Base-by-base conservation (phyloP, 2,888 invertebrate genomes). In the Stenoptilia bipunctidactyla region DNA sequence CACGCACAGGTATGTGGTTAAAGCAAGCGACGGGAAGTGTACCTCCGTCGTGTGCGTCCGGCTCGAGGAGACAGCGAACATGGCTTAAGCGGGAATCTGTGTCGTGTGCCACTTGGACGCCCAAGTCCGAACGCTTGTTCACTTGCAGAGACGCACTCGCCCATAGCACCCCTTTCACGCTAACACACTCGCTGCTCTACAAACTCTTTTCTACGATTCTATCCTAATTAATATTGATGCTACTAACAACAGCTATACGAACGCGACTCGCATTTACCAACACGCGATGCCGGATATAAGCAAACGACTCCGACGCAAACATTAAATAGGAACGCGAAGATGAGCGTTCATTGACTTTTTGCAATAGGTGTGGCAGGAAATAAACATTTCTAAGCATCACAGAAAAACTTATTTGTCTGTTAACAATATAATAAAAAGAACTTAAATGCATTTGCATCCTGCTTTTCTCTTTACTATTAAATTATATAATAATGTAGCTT, bases 141-240 rank as follows among this genome's bases (percentile, higher is more conserved):
- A 10, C 12, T n/a, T n/a, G n/a, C n/a, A n/a, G n/a, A n/a, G 59
- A 61, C 64, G 64, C 66, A 63, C 61, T 64, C 68, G 79, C 77
- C 71, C 82, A 61, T 76, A 77, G 77, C 79, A 79, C 82, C 76
- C 75, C 73, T 77, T 79, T 82, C 80, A 71, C 77, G 73, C 63
- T 56, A 63, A n/a, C 59, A 58, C 52, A 66, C 73, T 67, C 62
- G 71, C 77, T 72, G 82, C 80, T 80, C 82, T 77, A 82, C 68
- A 79, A 79, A 82, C 64, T 70, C 61, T 68, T 69, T 48, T 48
- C 50, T 10, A 20, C 20, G 4, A 20, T 20, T 51, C 43, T 47
- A 57, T 57, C 56, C 56, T 66, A 52, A 71, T 74, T 58, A 37
- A 65, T 73, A 74, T 73, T 68, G 51, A 72, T 68, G 53, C 43